Percentiles rank a stretch among this genome's conserved stretches.
phyloP scores from a whole-genome alignment of 2,888 invertebrate genomes.

The Scaptomyza parva region DNA sequence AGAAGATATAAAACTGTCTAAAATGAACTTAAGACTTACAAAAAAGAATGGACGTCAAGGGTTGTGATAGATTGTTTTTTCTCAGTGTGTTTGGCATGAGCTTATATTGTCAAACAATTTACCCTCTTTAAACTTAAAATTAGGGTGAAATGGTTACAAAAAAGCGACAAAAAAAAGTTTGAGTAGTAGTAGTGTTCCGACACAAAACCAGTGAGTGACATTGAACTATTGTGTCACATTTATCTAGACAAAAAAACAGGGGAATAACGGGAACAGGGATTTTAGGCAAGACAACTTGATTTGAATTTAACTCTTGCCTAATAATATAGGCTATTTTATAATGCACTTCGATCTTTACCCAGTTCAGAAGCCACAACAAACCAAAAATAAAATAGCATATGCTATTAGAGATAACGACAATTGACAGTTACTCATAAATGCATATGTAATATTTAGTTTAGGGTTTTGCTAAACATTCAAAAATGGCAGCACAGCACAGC shows the following conservation, averaged over 20 bases:
- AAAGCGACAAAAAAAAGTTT: background rate
- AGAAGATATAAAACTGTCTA: conserved; percentile 28
- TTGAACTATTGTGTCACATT: background rate
- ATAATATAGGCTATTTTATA: too few species aligned
- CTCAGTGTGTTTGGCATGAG: conserved; percentile 3
- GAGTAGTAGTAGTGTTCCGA: background rate
- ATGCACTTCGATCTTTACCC: background rate
- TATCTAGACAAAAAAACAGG: background rate
- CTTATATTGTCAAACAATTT: conserved; percentile 40
- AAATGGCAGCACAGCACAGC: background rate
- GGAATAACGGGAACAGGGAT: too few species aligned
- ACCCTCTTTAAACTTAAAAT: conserved; percentile 57
- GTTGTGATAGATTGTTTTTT: conserved; percentile 7
- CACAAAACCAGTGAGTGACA: conserved; percentile 3
- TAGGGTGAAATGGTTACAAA: conserved; percentile 9
- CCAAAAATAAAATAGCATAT: background rate
- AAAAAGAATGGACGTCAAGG: conserved; percentile 27
- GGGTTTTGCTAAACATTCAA: background rate
- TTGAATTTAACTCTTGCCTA: too few species aligned
- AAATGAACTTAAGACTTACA: conserved; percentile 21
- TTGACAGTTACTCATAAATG: background rate
- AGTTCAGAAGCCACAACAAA: background rate
- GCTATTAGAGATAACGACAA: conserved; percentile 1
- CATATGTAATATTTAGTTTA: background rate
- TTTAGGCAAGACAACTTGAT: too few species aligned